Evolutionary conservation across 2,888 invertebrate species (phyloP).

Genomic region (Phengaris arion): DNA sequence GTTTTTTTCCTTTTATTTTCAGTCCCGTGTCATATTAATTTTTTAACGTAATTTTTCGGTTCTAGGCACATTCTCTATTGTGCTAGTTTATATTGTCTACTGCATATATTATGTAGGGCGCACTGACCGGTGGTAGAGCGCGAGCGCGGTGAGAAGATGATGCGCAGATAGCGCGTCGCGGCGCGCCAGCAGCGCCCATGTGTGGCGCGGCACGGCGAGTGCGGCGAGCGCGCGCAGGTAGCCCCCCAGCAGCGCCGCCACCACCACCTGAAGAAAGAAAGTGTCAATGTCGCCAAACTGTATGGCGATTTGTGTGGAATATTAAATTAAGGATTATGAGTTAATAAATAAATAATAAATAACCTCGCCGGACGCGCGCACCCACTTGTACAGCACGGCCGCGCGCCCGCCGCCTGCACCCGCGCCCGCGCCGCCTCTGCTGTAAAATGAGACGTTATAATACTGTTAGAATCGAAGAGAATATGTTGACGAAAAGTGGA

Average conservation of each 20-base stretch:
- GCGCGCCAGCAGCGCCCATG: conserved; percentile 80
- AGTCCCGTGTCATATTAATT: no score
- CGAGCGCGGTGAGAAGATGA: conserved; percentile 81
- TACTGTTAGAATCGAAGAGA: background rate
- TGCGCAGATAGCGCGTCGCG: conserved; percentile 65
- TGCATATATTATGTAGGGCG: no score
- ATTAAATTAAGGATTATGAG: no score
- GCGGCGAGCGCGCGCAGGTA: conserved; percentile 93
- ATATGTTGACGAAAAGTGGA: no score
- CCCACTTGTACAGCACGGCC: conserved; percentile 93
- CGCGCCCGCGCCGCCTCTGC: background rate
- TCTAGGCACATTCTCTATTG: no score
- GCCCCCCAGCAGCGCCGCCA: conserved; percentile 90
- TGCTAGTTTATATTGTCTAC: no score
- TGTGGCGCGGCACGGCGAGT: conserved; percentile 86
- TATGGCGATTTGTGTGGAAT: background rate
- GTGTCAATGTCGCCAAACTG: background rate
- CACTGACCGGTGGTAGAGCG: conserved; percentile 82
- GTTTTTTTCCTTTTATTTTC: no score
- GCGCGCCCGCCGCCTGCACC: conserved; percentile 76
- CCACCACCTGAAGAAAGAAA: conserved; percentile 74
- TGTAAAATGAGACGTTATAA: background rate
- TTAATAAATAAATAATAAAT: background rate
- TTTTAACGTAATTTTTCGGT: no score
- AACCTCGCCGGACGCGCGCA: conserved; percentile 89